Evolutionary conservation across 2,113 vertebrate genomes (phyloP), one percentile per base, ranked within the genome.

Genomic region (Pangasianodon gigas): DNA sequence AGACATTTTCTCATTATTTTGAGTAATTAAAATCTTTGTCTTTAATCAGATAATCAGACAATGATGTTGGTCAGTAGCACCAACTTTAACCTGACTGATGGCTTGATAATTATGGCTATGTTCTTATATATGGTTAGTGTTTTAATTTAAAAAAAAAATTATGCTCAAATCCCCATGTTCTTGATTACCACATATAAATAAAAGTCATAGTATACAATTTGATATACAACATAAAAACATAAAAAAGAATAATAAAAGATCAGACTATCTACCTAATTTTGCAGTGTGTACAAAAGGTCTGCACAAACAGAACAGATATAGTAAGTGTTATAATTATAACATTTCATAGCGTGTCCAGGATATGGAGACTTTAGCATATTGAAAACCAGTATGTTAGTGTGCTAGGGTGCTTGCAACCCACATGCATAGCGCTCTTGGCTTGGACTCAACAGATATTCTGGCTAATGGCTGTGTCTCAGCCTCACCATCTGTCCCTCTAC

Each of bases 401-500:
- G 69, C 37, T 56, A 41, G 60, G 51, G 52, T 77, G 69, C 85
- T 71, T 54, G 48, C 48, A 62, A 58, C 86, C 58, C 52, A 77
- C 52, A 77, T n/a, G 58, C 67, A 58, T 51, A 75, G 37, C 74
- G 87, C 74, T 37, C 75, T 86, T 89, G 87, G 87, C 90, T 86
- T 44, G 11, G 14, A 74, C 58, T 82, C 83, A 86, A 71, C 41
- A 82, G 90, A 89, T 89, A 89, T 91, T 85, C 87, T 91, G 87
- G 90, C 81, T 85, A 62, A 85, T 89, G 87, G 26, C 81, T 86
- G 75, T 67, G 89, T 89, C 51, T 89, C 87, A 85, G 74, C 87
- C 69, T 82, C 69, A 67, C 90, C 90, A 91, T 91, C 90, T 91
- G 90, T 89, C 74, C 87, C 60, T 71, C 56, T 85, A 81, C 89